A percentile compares a stretch with the other conserved stretches of the same genome.
Evolutionary conservation across 2,888 invertebrate genomes (phyloP).

Genomic region (Pardosa pseudoannulata): DNA sequence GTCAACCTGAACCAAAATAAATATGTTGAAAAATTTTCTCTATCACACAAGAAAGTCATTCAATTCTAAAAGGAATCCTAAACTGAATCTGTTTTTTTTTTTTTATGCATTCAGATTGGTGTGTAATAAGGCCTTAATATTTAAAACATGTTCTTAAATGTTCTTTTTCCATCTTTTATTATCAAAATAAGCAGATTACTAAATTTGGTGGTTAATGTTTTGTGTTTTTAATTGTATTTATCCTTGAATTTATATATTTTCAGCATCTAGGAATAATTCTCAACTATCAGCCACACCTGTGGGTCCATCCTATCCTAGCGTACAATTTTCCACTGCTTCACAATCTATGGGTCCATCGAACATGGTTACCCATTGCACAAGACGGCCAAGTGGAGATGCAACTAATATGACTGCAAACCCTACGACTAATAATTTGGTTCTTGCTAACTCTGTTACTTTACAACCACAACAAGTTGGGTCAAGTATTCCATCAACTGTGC

Average conservation of each 20-base stretch:
- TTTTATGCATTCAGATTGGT: no score
- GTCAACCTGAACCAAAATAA: no score
- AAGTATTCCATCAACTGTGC: background rate
- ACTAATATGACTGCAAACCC: slow-evolving; percentile 19
- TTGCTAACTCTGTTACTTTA: slow-evolving; percentile 18
- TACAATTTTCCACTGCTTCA: slow-evolving; percentile 27
- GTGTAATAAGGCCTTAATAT: no score
- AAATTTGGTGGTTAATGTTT: no score
- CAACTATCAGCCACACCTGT: slow-evolving; percentile 26
- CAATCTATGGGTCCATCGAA: slow-evolving; percentile 32
- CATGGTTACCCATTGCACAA: slow-evolving; percentile 29
- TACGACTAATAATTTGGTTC: background rate
- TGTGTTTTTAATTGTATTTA: no score
- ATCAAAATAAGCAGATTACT: no score
- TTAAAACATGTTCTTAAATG: no score
- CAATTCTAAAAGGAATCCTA: no score
- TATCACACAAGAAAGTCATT: no score
- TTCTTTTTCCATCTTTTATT: no score
- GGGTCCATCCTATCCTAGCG: slow-evolving; percentile 24
- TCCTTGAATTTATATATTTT: background rate
- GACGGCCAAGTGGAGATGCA: slow-evolving; percentile 46
- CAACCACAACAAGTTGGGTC: slow-evolving; percentile 10
- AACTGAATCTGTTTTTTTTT: no score
- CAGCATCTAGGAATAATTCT: slow-evolving; percentile 6
- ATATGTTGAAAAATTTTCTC: no score